Evolutionary conservation across 2,797 vertebrate genomes (phyloP).

Genomic region (Danio jaintianensis): DNA sequence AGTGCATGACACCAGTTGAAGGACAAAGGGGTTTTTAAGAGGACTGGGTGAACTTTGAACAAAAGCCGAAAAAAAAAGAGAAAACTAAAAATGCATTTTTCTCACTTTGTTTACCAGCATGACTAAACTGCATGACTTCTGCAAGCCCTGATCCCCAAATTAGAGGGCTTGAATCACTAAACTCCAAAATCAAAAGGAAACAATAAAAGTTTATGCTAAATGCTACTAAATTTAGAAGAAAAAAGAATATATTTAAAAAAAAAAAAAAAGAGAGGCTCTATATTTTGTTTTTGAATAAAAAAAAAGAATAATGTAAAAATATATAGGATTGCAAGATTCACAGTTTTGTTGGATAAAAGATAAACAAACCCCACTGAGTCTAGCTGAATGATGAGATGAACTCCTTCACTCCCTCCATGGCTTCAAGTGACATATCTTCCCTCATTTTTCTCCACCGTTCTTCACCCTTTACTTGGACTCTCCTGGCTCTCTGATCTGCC

Average conservation of each 20-base stretch:
- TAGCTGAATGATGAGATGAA: conserved; percentile 52
- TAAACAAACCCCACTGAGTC: conserved; percentile 55
- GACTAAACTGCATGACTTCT: conserved; percentile 83
- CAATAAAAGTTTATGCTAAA: conserved; percentile 71
- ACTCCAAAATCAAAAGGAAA: conserved; percentile 63
- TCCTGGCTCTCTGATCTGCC: conserved; percentile 45
- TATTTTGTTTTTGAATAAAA: conserved; percentile 70
- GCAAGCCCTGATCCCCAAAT: conserved; percentile 76
- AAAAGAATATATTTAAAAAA: conserved; percentile 65
- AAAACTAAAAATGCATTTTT: conserved; percentile 75
- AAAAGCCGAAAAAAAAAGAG: conserved; percentile 68
- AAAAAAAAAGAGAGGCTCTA: conserved; percentile 63
- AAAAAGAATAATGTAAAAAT: conserved; percentile 63
- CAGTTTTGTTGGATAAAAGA: conserved; percentile 66
- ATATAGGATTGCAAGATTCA: conserved; percentile 67
- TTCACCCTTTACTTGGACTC: conserved; percentile 42
- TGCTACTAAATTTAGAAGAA: conserved; percentile 69
- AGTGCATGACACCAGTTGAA: conserved; percentile 65
- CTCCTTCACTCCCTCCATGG: conserved; percentile 48
- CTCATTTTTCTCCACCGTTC: conserved; percentile 31
- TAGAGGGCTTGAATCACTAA: conserved; percentile 77
- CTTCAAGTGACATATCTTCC: conserved; percentile 24
- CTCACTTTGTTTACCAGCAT: conserved; percentile 84
- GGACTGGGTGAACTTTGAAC: conserved; percentile 65
- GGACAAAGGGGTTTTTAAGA: conserved; percentile 60